Base-by-base conservation (phyloP, 2,888 invertebrate species). In the Cyclophora punctaria region DNA sequence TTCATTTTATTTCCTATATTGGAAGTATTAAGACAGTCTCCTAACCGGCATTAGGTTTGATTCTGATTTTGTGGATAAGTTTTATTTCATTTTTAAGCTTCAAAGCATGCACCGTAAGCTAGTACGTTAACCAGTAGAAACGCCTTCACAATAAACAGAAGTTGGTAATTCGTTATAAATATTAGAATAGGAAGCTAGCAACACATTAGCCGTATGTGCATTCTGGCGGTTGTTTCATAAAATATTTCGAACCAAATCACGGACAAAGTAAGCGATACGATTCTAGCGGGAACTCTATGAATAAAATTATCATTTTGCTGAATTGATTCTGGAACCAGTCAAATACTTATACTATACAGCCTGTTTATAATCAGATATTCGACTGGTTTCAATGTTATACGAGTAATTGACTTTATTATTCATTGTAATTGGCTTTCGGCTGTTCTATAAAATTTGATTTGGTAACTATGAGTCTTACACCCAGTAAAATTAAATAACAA, bases 281-380 rank as follows among this genome's bases (percentile, higher is more conserved):
- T 82, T 83, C 80, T 78, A 77, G 80, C 80, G 78, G 79, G 76
- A 83, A 84, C 85, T 85, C 86, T 85, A 86, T 86, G 86, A 86
- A 86, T 86, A 86, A 86, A 86, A 86, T 86, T 86, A 86, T 86
- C 86, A 80, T 86, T 86, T 80, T 77, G 80, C 80, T 75, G 83
- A 86, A 86, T 86, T 86, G 86, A 86, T 86, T 86, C 78, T 76
- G 81, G 72, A 75, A 75, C 67, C 75, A 78, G 82, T 83, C 82
- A 85, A 80, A 80, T 78, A 77, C 73, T 78, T 67, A 71, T 69
- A 74, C 74, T 71, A 78, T 77, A 78, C 63, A 67, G 76, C 69
- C 78, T 78, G 78, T 71, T 80, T 80, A 78, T 75, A 73, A 73
- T 70, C 67, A 64, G 69, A 68, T 67, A 37, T 62, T 44, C 34